Conservation (phyloP, 2,797 vertebrate species). For the Neopelma chrysocephalum region DNA sequence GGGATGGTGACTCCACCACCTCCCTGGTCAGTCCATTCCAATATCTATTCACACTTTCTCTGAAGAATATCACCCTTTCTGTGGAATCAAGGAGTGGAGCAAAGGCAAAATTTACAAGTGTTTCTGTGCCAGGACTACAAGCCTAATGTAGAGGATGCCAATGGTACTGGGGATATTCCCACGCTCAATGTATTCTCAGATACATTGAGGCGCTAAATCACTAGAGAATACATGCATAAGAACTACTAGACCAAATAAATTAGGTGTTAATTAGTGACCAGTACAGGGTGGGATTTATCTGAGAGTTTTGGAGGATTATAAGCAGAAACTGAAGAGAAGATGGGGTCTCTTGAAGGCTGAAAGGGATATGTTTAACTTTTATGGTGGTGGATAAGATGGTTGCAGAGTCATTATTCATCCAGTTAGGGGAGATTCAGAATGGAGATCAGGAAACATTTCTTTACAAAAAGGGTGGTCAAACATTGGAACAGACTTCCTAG, state of each 20-base stretch:
- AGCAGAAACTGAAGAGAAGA: not conserved
- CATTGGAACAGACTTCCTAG: not conserved
- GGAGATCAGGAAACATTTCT: not conserved
- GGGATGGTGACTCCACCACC: not conserved
- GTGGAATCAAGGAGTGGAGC: not conserved
- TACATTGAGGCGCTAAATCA: not conserved
- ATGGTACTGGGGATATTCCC: not conserved
- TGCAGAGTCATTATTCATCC: not conserved
- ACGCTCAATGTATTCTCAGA: not conserved
- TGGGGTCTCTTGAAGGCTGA: not conserved
- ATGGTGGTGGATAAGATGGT: not conserved
- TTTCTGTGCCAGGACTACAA: not conserved
- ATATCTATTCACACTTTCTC: not conserved
- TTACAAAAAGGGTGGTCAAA: not conserved
- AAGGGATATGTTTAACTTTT: not conserved
- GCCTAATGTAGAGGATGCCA: not conserved
- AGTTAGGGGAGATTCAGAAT: not conserved
- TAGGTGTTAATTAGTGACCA: not conserved
- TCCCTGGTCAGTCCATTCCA: not conserved
- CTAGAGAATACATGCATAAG: not conserved
- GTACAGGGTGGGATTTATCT: not conserved
- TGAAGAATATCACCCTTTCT: not conserved
- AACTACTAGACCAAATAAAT: not conserved
- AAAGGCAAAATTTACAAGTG: not conserved
- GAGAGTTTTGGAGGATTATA: not conserved